A percentile compares a stretch with the other conserved stretches of the same genome.
Evolutionary conservation across 1,140 invertebrate species (phyloP).

Genomic region (Trissolcus basalis): DNA sequence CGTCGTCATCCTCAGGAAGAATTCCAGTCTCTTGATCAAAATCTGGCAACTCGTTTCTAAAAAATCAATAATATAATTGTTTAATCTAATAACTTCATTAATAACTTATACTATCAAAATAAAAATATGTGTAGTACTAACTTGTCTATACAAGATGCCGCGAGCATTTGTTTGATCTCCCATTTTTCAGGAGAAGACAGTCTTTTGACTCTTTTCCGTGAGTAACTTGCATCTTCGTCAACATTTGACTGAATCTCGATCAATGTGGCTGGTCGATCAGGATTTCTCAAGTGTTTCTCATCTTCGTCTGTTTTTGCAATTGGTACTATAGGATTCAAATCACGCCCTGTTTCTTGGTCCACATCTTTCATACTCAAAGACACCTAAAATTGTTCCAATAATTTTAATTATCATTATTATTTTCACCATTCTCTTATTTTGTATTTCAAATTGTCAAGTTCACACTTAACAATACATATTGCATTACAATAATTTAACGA

Average conservation of each 20-base stretch:
- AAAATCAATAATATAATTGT: constrained; percentile 13
- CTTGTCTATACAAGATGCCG: constrained; percentile 78
- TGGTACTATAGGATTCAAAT: constrained; percentile 88
- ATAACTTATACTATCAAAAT: not conserved
- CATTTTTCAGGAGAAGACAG: constrained; percentile 97
- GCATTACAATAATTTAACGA: no score
- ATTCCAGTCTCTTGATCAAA: constrained; percentile 94
- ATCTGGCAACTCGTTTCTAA: constrained; percentile 91
- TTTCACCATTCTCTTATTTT: no score
- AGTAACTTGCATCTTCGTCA: constrained; percentile 86
- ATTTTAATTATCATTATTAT: no score
- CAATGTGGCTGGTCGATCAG: constrained; percentile 87
- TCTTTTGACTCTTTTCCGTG: constrained; percentile 88
- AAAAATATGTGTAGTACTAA: constrained; percentile 39
- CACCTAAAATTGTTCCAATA: constrained; percentile 71
- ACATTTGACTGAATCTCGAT: constrained; percentile 82
- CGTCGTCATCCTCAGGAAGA: constrained; percentile 91
- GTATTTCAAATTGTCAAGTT: no score
- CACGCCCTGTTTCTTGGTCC: constrained; percentile 94
- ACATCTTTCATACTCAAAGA: constrained; percentile 99
- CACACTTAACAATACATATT: no score
- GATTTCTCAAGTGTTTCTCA: constrained; percentile 87
- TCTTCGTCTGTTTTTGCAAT: constrained; percentile 76
- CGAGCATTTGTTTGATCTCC: constrained; percentile 86
- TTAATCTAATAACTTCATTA: not conserved